Base-by-base conservation (phyloP, 2,888 invertebrate species). In the Schizaphis graminum region DNA sequence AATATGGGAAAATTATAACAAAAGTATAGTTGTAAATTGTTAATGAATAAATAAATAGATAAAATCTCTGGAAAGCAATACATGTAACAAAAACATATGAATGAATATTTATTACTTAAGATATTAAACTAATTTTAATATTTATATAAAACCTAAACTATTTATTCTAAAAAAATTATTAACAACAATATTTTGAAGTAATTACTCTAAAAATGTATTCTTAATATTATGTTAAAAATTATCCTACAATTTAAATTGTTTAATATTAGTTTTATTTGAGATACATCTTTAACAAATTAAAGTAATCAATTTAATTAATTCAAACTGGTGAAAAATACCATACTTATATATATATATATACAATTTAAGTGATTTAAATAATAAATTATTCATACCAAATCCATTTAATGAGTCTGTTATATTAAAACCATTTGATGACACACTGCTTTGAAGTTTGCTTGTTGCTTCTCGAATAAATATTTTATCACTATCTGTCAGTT, bases 401-500 rank as follows among this genome's bases (percentile, higher is more conserved):
- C 67, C 94, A 67, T 91, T 86, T 86, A 93, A 44, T 1, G 77
- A 56, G 35, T 94, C 94, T 1, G 90, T 13, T 57, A 94, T 91
- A 61, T 94, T 94, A 47, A 94, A 94, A n/a, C 94, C 86, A 86
- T 28, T 85, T 11, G 49, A 35, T n/a, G 86, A 53, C 11, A 44
- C 21, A 41, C 10, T 85, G 41, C 28, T 91, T 87, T 90, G 94
- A 41, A 86, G 41, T 86, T 91, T 94, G 21, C 61, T 61, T 2
- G 49, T 91, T 91, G 91, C 94, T 67, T 91, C 91, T 67, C 24
- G 85, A 13, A 94, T 13, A 87, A 94, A 94, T 13, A 91, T 91
- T 90, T 94, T 94, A 44, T 94, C 94, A 47, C 8, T n/a, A 35
- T 91, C 87, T 1, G 91, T 87, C 16, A 94, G 86, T 11, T 94